A percentile compares a stretch with the other conserved stretches of the same genome.
Conservation (phyloP, 2,888 invertebrate genomes). For the Hymenopus coronatus region DNA sequence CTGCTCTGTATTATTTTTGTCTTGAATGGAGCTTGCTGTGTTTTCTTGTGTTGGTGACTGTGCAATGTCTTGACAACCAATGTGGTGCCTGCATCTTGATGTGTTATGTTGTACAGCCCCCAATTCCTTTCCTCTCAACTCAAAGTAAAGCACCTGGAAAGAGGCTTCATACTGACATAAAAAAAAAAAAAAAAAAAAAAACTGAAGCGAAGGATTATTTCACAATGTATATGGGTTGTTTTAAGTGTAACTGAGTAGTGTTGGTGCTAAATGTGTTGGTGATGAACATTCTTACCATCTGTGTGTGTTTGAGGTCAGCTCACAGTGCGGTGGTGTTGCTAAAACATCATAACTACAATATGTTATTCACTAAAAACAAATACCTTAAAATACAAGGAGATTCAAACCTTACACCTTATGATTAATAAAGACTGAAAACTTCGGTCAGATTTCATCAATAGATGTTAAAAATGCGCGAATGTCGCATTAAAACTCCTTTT, state of each 20-base stretch:
- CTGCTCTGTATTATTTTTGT: background rate
- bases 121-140: slow-evolving; percentile 9
- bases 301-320: background rate
- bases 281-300: background rate
- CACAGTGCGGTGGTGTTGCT: background rate
- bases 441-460: too few species aligned
- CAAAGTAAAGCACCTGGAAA: slow-evolving; percentile 16
- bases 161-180: background rate
- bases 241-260: background rate
- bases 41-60: slow-evolving; percentile 15
- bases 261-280: background rate
- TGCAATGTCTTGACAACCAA: slow-evolving; percentile 17
- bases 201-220: background rate
- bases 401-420: too few species aligned
- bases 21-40: slow-evolving; percentile 4
- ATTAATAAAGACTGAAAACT: too few species aligned
- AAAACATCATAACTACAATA: background rate
- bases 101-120: slow-evolving; percentile 14
- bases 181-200: too few species aligned
- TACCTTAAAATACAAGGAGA: too few species aligned
- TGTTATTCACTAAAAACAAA: background rate
- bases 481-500: too few species aligned
- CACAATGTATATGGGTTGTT: background rate
- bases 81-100: slow-evolving; percentile 11
- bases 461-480: too few species aligned